Base-by-base conservation (phyloP, 2,888 invertebrate species). In the Nemotelus pantherinus region DNA sequence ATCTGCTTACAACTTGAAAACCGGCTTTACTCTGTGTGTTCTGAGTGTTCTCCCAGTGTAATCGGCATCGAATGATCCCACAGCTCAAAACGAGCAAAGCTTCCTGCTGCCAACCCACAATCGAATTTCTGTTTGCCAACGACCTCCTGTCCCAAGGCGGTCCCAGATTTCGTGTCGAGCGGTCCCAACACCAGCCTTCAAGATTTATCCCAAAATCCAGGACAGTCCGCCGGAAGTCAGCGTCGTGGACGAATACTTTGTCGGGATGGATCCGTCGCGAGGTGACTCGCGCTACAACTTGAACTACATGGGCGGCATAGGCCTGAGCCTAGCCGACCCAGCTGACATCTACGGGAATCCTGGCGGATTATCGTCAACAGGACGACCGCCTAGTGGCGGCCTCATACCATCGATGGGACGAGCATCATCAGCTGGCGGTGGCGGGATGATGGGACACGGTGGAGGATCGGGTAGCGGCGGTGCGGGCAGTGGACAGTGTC, bases 241-340 rank as follows among this genome's bases (percentile, higher is more conserved):
- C 76, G 85, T 84, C 82, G 86, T 86, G 86, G 85, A 86, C 85
- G 86, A 86, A 83, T 85, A 85, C 82, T 86, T 86, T 80, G 82
- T 85, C 25, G 86, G 85, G 85, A 95, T 95, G 95, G 95, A 95
- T 92, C 93, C 94, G 89, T 93, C 94, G 92, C 94, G 94, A 90
- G 92, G 94, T 90, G 95, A 94, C 90, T 92, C 94, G 92, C 94
- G 95, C 89, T 95, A 94, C 89, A 94, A 93, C 89, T 92, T 94
- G 89, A 93, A 93, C 87, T 95, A 95, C 89, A 92, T 92, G 91
- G 90, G 90, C 89, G 85, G 87, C 81, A 94, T 95, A 92, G 94
- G 94, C 85, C 90, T 95, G 86, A 90, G 94, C 84, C 90, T 91
- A 83, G 92, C 93, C 84, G 95, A 95, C 85, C 92, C 93, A 86